phyloP scores from a whole-genome alignment of 2,797 vertebrate species.

The Thalassophryne amazonica region DNA sequence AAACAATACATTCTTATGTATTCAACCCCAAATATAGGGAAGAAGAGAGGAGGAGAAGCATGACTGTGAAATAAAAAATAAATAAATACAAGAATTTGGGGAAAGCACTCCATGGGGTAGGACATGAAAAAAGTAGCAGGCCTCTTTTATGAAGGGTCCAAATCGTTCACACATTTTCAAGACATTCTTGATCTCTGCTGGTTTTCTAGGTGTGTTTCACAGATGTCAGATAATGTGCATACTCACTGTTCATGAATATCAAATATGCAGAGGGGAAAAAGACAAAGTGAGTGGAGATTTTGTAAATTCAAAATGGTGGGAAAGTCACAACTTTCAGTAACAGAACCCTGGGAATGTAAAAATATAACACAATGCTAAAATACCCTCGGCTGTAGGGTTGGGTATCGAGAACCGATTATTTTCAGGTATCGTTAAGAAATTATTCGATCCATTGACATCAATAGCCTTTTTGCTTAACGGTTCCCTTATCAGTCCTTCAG shows the following conservation, averaged over 20 bases:
- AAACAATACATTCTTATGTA: not conserved
- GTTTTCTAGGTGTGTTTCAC: conserved; percentile 70
- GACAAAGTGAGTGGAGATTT: not conserved
- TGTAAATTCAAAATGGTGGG: conserved; percentile 21
- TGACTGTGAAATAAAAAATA: not conserved
- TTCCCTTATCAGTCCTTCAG: too few species aligned
- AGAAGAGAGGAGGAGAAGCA: conserved; percentile 10
- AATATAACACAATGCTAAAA: too few species aligned
- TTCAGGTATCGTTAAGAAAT: too few species aligned
- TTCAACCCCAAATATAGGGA: conserved; percentile 17
- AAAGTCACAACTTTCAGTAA: conserved; percentile 32
- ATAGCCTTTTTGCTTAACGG: too few species aligned
- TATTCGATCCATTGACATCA: too few species aligned
- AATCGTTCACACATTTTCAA: conserved; percentile 81
- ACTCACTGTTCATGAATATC: conserved; percentile 61
- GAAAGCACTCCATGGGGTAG: conserved; percentile 58
- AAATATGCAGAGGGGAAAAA: conserved; percentile 39
- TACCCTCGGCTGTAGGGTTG: too few species aligned
- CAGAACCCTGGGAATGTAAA: conserved; percentile 22
- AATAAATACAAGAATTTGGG: conserved; percentile 4
- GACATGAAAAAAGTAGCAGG: conserved; percentile 76
- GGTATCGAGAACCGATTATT: too few species aligned
- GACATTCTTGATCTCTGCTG: conserved; percentile 55
- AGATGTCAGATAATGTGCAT: conserved; percentile 73
- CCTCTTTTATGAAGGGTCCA: conserved; percentile 77